These are phyloP conservation scores for Pipistrellus pipistrellus DNA, from an alignment of 2,797 vertebrate genomes.

Conservation along the genomic window DNA sequence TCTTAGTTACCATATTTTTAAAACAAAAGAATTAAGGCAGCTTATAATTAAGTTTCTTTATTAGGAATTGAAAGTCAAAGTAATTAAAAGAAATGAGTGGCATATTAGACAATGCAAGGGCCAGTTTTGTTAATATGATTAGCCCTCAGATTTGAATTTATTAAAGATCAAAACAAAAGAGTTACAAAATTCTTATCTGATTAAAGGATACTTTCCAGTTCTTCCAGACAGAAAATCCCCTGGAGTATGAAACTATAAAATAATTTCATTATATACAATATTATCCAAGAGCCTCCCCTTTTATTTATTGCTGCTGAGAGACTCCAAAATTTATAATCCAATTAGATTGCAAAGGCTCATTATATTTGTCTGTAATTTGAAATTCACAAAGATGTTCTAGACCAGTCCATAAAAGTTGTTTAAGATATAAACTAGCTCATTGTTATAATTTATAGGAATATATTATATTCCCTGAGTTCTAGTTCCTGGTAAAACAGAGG, in stretches of 20 bases:
- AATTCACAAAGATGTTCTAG: conserved; percentile 8
- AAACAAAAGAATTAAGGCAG: background rate
- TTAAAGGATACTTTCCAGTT: background rate
- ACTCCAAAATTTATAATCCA: conserved; percentile 16
- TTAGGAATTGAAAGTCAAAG: conserved; percentile 38
- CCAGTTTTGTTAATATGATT: background rate
- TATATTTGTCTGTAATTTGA: conserved; percentile 47
- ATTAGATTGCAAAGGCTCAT: background rate
- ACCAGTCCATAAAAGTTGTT: background rate
- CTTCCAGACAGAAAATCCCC: background rate
- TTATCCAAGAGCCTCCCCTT: background rate
- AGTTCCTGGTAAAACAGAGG: background rate
- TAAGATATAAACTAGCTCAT: background rate
- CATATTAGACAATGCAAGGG: background rate
- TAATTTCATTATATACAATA: conserved; percentile 16
- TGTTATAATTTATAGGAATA: background rate
- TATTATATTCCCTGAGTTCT: background rate
- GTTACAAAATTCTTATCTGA: conserved; percentile 15
- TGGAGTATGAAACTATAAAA: background rate
- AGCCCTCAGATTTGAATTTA: background rate
- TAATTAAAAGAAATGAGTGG: background rate
- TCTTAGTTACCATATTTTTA: background rate
- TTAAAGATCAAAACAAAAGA: conserved; percentile 30
- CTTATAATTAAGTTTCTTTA: background rate
- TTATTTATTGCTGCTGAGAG: background rate